Evolutionary conservation across 2,113 vertebrate species (phyloP).

Genomic region (Oxygymnocypris stewartii): DNA sequence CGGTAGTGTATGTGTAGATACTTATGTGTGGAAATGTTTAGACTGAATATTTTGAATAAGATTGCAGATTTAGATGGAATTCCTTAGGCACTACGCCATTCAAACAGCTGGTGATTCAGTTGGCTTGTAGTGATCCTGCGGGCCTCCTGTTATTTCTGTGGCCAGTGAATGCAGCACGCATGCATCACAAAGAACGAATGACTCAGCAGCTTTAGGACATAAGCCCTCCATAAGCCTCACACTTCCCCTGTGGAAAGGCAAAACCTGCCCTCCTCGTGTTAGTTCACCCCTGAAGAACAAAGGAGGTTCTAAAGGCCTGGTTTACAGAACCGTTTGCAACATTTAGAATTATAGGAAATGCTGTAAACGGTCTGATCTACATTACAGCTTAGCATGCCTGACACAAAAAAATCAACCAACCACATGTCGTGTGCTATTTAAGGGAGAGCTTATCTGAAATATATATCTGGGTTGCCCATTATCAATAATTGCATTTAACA

Average conservation of each 20-base stretch:
- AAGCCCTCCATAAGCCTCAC: conserved; percentile 50
- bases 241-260: conserved; percentile 47
- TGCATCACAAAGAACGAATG: conserved; percentile 47
- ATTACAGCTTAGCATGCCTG: not conserved
- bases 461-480: not conserved
- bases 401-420: not conserved
- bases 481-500: not conserved
- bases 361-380: not conserved
- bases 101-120: conserved; percentile 17
- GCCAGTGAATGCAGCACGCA: conserved; percentile 22
- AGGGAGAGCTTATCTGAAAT: not conserved
- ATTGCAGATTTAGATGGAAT: conserved; percentile 10
- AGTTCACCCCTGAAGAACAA: conserved; percentile 31
- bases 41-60: conserved; percentile 4
- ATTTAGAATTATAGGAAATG: too few species aligned
- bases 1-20: not conserved
- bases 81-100: conserved; percentile 35
- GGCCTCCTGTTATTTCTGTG: conserved; percentile 38
- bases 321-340: conserved; percentile 13
- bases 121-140: not conserved
- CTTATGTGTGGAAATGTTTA: not conserved
- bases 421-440: not conserved
- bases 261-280: conserved; percentile 21
- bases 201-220: conserved; percentile 54
- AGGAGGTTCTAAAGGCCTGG: conserved; percentile 27